Evolutionary conservation across 30 jellyfish, hydroid and myxozoan genomes (phyloP).

Genomic region (Phacellophora camtschatica): DNA sequence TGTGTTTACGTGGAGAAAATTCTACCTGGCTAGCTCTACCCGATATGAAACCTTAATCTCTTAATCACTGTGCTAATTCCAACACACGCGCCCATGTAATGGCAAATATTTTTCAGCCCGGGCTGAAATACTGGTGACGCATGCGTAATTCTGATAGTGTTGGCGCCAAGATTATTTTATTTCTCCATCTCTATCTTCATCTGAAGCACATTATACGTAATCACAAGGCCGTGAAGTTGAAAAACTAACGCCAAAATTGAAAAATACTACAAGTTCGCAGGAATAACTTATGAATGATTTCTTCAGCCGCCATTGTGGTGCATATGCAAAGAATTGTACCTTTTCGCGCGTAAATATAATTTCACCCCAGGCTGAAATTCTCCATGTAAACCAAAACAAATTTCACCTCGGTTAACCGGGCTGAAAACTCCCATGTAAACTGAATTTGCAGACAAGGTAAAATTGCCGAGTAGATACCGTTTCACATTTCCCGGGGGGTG

Average conservation of each 20-base stretch:
- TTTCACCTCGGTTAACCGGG: conserved; percentile 23
- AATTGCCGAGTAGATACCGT: too few species aligned
- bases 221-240: conserved; percentile 11
- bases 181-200: not conserved
- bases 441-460: too few species aligned
- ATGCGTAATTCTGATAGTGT: too few species aligned
- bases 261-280: not conserved
- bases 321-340: too few species aligned
- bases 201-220: not conserved
- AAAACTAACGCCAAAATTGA: not conserved
- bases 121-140: too few species aligned
- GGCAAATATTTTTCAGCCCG: too few species aligned
- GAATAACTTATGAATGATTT: not conserved
- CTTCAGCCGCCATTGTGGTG: not conserved
- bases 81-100: too few species aligned
- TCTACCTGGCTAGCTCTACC: too few species aligned
- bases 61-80: too few species aligned
- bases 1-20: not conserved
- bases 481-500: too few species aligned
- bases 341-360: not conserved
- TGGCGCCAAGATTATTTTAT: too few species aligned
- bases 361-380: conserved; percentile 12
- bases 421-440: conserved; percentile 28
- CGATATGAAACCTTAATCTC: too few species aligned
- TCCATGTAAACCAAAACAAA: not conserved